Evolutionary conservation across 2,888 invertebrate species (phyloP), one percentile per base, ranked within the genome.

Genomic region (Apotomis betuletana): DNA sequence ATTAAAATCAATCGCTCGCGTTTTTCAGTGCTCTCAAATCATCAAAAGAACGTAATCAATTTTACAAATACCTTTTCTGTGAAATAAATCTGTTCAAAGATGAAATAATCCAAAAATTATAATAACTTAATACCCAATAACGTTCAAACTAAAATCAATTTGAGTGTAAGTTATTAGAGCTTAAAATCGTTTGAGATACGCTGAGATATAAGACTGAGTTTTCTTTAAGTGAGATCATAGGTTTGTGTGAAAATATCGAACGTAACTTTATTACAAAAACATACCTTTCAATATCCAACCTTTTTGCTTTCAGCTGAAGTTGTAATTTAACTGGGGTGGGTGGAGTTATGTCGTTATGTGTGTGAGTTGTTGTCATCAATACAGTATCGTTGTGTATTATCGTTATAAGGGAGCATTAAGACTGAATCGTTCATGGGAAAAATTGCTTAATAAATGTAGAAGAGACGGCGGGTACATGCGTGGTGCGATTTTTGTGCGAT

Each of bases 41-140:
- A 80, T 90, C 89, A 90, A 92, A 92, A 87, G 87, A 83, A 89
- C 89, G 87, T 92, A 91, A 92, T 92, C 92, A 92, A 92, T 92
- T 92, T 91, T 88, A 89, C 90, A 92, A 91, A 92, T 91, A 91
- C 84, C 83, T 84, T 85, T 87, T 89, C 87, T 85, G 81, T 83
- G 83, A 86, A 89, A 89, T 88, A 89, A 89, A 89, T 90, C 87
- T 87, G 81, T 84, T 80, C 85, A 83, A 84, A 81, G 79, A 81
- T 80, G 75, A 64, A 74, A 69, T 38, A 63, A 0, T 15, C 46
- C 36, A 5, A 49, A 41, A 67, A 12, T 54, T 76, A 69, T 49
- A 74, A 80, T 10, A 67, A 52, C 67, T 0, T 78, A 84, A 77
- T 69, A 74, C 59, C 13, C 46, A 38, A 10, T 3, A 3, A 0